A percentile compares a stretch with the other conserved stretches of the same genome.
phyloP scores from a whole-genome alignment of 1,140 invertebrate genomes.

The Heliconius hermathena region DNA sequence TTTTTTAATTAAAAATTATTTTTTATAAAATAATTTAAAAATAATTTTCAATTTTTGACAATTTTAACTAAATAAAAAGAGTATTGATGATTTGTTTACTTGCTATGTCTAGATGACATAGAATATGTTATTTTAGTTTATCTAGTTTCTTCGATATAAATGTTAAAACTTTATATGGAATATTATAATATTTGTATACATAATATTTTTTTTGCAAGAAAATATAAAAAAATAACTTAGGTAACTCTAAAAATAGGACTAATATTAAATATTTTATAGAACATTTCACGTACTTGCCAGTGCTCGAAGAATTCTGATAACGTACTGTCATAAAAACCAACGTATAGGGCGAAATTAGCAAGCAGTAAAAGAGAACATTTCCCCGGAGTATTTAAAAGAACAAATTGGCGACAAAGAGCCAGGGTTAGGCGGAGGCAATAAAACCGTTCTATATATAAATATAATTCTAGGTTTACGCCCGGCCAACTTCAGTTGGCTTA shows the following conservation, averaged over 20 bases:
- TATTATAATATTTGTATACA: too few species aligned
- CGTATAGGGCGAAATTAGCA: conserved; percentile 16
- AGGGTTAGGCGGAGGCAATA: conserved; percentile 42
- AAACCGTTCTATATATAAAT: conserved; percentile 43
- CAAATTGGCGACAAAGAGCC: conserved; percentile 44
- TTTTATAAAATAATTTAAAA: too few species aligned
- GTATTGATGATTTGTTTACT: too few species aligned
- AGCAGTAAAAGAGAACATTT: conserved; percentile 22
- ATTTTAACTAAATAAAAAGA: too few species aligned
- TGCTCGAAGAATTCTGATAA: conserved; percentile 3
- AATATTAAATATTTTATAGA: neutral
- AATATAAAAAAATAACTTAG: too few species aligned
- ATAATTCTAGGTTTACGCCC: conserved; percentile 3
- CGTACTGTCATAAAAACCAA: conserved; percentile 12
- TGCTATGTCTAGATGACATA: too few species aligned
- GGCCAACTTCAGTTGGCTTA: neutral
- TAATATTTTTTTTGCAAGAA: too few species aligned
- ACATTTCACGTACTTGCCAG: neutral
- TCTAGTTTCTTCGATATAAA: too few species aligned
- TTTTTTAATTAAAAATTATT: too few species aligned
- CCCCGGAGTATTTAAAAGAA: conserved; percentile 35
- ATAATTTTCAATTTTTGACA: too few species aligned
- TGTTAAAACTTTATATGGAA: too few species aligned
- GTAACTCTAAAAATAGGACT: neutral
- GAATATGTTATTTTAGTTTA: too few species aligned